Percentiles rank a stretch among this genome's conserved stretches.
Evolutionary conservation across 2,113 vertebrate species (phyloP).

Genomic region (Nerophis lumbriciformis): DNA sequence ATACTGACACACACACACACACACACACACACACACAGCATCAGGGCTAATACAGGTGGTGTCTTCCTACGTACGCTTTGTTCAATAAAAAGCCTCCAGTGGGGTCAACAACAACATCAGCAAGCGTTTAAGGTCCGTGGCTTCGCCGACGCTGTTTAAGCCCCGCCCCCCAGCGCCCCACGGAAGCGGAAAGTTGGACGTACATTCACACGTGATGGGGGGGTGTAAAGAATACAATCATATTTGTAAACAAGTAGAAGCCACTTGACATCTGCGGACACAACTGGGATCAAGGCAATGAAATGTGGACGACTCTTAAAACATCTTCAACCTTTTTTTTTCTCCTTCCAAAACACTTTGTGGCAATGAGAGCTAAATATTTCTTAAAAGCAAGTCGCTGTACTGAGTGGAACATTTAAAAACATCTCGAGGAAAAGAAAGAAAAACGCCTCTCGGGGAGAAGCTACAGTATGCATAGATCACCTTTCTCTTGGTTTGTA

Average conservation of each 20-base stretch:
- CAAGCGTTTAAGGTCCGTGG: constrained; percentile 74
- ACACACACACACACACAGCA: constrained; percentile 42
- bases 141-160: constrained; percentile 66
- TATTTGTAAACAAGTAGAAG: constrained; percentile 99
- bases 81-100: constrained; percentile 54
- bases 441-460: constrained; percentile 76
- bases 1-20: constrained; percentile 72
- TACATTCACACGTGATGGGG: constrained; percentile 22
- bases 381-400: constrained; percentile 59
- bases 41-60: constrained; percentile 69
- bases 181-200: constrained; percentile 6
- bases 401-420: constrained; percentile 76
- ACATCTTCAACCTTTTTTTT: constrained; percentile 66
- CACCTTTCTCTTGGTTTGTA: constrained; percentile 78
- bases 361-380: constrained; percentile 75
- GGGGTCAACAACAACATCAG: constrained; percentile 7
- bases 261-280: constrained; percentile 98
- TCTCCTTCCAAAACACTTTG: constrained; percentile 78
- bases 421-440: constrained; percentile 72
- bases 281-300: constrained; percentile 98
- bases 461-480: constrained; percentile 99
- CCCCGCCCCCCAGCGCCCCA: no score
- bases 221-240: constrained; percentile 85
- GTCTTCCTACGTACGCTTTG: constrained; percentile 51
- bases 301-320: constrained; percentile 97